phyloP scores from a whole-genome alignment of 2,797 vertebrate species.

The Tamandua tetradactyla region DNA sequence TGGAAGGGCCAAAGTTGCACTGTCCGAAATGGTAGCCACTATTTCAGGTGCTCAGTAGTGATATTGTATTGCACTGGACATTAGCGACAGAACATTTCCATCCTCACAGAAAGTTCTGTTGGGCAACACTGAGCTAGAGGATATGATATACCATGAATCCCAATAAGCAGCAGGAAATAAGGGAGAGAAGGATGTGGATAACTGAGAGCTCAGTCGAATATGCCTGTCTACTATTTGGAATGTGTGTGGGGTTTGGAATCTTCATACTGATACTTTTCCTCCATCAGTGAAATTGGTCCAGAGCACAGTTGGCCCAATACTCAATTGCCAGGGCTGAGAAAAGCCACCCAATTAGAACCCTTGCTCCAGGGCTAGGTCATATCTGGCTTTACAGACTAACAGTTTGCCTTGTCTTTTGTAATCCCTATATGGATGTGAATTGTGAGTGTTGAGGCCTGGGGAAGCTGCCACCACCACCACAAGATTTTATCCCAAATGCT shows the following conservation, averaged over 20 bases:
- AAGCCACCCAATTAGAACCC: background rate
- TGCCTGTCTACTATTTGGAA: background rate
- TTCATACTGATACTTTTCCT: background rate
- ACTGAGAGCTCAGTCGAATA: background rate
- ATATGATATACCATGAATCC: background rate
- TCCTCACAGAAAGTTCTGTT: background rate
- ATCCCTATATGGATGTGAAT: background rate
- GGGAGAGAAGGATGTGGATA: background rate
- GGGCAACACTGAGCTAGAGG: too few species aligned
- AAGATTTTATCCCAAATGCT: background rate
- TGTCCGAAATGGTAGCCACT: background rate
- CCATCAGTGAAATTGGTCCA: background rate
- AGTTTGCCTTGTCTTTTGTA: fast-evolving
- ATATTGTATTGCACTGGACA: background rate
- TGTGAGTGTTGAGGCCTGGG: background rate
- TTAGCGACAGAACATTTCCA: background rate
- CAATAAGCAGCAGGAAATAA: background rate
- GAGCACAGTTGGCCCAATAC: background rate
- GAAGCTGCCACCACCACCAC: fast-evolving
- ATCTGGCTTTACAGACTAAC: background rate
- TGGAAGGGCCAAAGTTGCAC: background rate
- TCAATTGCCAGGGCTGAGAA: background rate
- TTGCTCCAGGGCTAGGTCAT: background rate
- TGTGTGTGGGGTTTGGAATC: background rate
- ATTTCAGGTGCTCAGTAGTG: background rate